Evolutionary conservation across 92 coral and sea anemone genomes (phyloP).

Genomic region (Heliopora coerulea): DNA sequence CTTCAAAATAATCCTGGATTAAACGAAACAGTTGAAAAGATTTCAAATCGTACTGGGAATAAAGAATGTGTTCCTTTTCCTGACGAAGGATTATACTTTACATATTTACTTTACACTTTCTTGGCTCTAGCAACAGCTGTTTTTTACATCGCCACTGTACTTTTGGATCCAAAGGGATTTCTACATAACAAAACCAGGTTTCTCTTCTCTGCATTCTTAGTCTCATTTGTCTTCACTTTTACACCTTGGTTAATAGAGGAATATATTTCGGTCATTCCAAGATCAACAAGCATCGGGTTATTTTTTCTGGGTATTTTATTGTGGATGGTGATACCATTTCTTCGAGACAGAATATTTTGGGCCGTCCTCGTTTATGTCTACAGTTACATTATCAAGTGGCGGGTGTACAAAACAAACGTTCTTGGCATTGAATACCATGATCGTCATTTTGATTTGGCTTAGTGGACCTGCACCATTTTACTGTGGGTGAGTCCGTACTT

Average conservation of each 20-base stretch:
- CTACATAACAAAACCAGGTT: slow-evolving; percentile 7
- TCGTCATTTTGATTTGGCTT: slow-evolving; percentile 17
- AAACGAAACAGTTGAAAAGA: slow-evolving; percentile 18
- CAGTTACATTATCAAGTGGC: slow-evolving; percentile 77
- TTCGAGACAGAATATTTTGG: slow-evolving; percentile 67
- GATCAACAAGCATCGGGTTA: slow-evolving; percentile 56
- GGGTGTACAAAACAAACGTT: slow-evolving; percentile 66
- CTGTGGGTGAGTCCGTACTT: slow-evolving; percentile 67
- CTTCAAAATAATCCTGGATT: neutral
- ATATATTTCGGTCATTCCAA: slow-evolving; percentile 61
- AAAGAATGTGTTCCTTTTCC: slow-evolving; percentile 27
- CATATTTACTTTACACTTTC: neutral
- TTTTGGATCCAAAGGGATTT: slow-evolving; percentile 34
- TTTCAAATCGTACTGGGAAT: slow-evolving; percentile 3
- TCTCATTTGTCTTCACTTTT: slow-evolving; percentile 64
- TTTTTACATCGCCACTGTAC: neutral
- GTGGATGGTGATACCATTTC: slow-evolving; percentile 76
- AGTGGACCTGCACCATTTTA: slow-evolving; percentile 64
- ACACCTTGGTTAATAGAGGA: slow-evolving; percentile 78
- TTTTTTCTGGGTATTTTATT: slow-evolving; percentile 46
- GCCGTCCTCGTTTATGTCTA: slow-evolving; percentile 66
- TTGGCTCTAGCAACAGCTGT: slow-evolving; percentile 16
- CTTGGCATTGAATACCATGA: slow-evolving; percentile 46
- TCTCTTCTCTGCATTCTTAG: slow-evolving; percentile 28
- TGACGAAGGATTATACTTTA: slow-evolving; percentile 29